phyloP scores from a whole-genome alignment of 2,113 vertebrate genomes.

The Oreotrochilus melanogaster region DNA sequence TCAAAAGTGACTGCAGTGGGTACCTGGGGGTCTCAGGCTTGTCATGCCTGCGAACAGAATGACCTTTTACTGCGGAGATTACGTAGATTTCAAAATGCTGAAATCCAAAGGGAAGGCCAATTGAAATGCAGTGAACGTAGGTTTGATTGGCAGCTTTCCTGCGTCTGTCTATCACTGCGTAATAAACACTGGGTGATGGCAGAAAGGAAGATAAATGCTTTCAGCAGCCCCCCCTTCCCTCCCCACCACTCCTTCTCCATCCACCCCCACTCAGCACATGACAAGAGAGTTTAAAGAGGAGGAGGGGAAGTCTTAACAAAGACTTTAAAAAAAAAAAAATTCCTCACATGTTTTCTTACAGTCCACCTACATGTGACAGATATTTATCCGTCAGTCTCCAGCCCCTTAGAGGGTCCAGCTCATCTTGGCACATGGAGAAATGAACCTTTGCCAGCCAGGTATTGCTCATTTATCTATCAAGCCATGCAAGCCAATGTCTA shows the following conservation, averaged over 20 bases:
- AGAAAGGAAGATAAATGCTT: slow-evolving; percentile 83
- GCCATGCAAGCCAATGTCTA: neutral
- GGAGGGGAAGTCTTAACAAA: slow-evolving; percentile 72
- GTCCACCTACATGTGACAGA: slow-evolving; percentile 76
- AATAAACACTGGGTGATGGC: slow-evolving; percentile 82
- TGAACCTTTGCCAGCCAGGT: slow-evolving; percentile 62
- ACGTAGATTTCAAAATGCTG: slow-evolving; percentile 76
- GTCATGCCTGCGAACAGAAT: slow-evolving; percentile 44
- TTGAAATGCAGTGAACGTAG: slow-evolving; percentile 83
- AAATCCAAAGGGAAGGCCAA: slow-evolving; percentile 76
- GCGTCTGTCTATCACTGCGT: slow-evolving; percentile 82
- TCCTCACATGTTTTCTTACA: slow-evolving; percentile 75
- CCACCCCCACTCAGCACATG: slow-evolving; percentile 80
- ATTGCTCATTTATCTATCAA: slow-evolving; percentile 64
- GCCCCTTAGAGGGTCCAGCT: slow-evolving; percentile 61
- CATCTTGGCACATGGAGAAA: slow-evolving; percentile 47
- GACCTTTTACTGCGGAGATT: slow-evolving; percentile 70
- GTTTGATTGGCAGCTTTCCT: slow-evolving; percentile 86
- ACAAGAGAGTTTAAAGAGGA: slow-evolving; percentile 66
- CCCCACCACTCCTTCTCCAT: slow-evolving; percentile 63
- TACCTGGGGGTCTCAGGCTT: slow-evolving; percentile 64
- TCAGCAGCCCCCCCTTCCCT: slow-evolving; percentile 67
- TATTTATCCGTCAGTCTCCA: slow-evolving; percentile 75
- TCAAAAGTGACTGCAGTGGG: slow-evolving; percentile 51
- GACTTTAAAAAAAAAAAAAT: slow-evolving; percentile 32